phyloP scores from a whole-genome alignment of 2,888 invertebrate genomes.

The Dynastes maya region DNA sequence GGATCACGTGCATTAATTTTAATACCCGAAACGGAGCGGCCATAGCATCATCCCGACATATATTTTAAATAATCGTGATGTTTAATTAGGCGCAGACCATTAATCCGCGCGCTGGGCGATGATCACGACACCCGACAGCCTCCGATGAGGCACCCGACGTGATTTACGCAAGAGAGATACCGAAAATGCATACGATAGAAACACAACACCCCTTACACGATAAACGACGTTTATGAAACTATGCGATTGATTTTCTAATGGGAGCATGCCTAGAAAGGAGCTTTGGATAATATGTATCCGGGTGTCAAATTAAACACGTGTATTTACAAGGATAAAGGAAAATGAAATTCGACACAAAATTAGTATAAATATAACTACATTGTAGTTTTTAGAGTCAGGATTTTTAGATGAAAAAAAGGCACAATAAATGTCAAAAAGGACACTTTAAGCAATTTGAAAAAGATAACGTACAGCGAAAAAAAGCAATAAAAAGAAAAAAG shows the following conservation, averaged over 20 bases:
- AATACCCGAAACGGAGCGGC: constrained; percentile 50
- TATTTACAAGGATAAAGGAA: too few species aligned
- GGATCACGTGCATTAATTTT: constrained; percentile 53
- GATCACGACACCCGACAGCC: constrained; percentile 3
- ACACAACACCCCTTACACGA: constrained; percentile 12
- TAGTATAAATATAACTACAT: too few species aligned
- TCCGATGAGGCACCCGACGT: neutral
- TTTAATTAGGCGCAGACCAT: constrained; percentile 54
- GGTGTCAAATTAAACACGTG: too few species aligned
- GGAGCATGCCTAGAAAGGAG: constrained; percentile 9
- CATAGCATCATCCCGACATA: constrained; percentile 50
- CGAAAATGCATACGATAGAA: constrained; percentile 29
- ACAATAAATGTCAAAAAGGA: too few species aligned
- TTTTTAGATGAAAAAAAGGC: too few species aligned
- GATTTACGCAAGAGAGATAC: constrained; percentile 30
- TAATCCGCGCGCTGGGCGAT: constrained; percentile 45
- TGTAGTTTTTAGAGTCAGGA: too few species aligned
- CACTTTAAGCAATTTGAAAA: too few species aligned
- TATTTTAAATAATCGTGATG: constrained; percentile 56
- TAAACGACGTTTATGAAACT: constrained; percentile 7
- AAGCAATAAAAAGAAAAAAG: too few species aligned
- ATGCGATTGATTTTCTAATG: constrained; percentile 30
- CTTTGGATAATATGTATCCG: neutral
- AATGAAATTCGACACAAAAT: too few species aligned
- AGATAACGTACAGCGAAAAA: too few species aligned